Base-by-base conservation (phyloP, 2,113 vertebrate species). In the Corvus moneduloides region DNA sequence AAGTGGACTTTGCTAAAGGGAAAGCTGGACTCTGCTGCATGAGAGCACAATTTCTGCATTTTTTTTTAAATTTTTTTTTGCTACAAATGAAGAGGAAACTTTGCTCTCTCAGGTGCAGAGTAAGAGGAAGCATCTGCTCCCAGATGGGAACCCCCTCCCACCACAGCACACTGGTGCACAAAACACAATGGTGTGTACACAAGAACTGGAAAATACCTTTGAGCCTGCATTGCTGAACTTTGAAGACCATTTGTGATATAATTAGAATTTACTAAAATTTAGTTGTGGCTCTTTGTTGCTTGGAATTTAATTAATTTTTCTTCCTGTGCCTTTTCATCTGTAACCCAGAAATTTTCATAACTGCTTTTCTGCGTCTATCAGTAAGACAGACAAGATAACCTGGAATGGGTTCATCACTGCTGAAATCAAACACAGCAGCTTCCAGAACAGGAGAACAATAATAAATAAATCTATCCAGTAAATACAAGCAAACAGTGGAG, bases 61-160 rank as follows among this genome's bases (percentile, higher is more conserved):
- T 87, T 30, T 46, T 35, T 37, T 37, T 37, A 24, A 72, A 10
- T 15, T 43, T 17, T 32, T 56, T 39, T 33, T 19, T 32, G 5
- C 55, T 89, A 21, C 2, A 4, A 44, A 49, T 0, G 1, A 93
- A 91, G 71, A 91, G 67, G 84, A 93, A 96, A 66, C 0, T 2
- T 44, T 62, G 68, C 76, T 26, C 23, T 61, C 33, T 22, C 75
- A 95, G 87, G 87, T 93, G 72, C 72, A 83, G 46, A 69, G 37
- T 16, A 90, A 90, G 75, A 77, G 91, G 94, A 95, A 97, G 80
- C 51, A 64, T 55, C 94, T 91, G 26, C 66, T 87, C 49, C 32
- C 59, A 66, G 20, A 71, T 37, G 68, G 68, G 55, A 92, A 64
- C n/a, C 6, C 48, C 35, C 67, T 90, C 44, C 41, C 37, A 49